Base-by-base conservation (phyloP, 2,888 invertebrate genomes). In the Nomada flava region DNA sequence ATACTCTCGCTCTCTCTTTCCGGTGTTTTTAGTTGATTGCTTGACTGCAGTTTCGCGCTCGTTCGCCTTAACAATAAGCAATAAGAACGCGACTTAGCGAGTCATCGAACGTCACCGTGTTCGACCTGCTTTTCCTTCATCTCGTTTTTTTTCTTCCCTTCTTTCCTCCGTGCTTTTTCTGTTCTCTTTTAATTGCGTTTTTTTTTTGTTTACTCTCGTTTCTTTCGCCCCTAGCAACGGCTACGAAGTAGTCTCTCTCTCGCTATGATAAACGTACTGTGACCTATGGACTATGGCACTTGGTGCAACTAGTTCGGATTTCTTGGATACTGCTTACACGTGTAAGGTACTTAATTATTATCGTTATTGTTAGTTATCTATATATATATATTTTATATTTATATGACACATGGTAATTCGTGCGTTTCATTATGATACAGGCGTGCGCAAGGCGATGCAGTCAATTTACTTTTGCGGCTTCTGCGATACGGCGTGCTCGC, bases 251-350 rank as follows among this genome's bases (percentile, higher is more conserved):
- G 77, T 72, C 77, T 79, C 78, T 79, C 76, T 52, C 57, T 29
- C 29, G 68, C 55, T 72, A 42, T 75, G 52, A 72, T 78, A 88
- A 85, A 85, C 78, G 79, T 87, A 86, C 71, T 76, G 84, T 88
- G 87, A 85, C 88, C 88, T 91, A 91, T 77, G 88, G 86, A 88
- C 89, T 89, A 90, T 91, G 91, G 90, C 90, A 90, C 90, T 90
- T 91, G 90, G 91, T 90, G 91, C 91, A 90, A 88, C 89, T 88
- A 89, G 79, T 89, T 89, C 82, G 84, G 86, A 84, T 87, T 87
- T 79, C 63, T 83, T 74, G 89, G 77, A 83, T 86, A 84, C 82
- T 77, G 82, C 75, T 86, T 86, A 88, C 81, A 86, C 84, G 84
- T 76, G 84, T 88, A 84, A 89, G 77, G 82, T 89, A 88, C 89